Conservation (phyloP, 2,113 vertebrate species). For the Erinaceus europaeus region DNA sequence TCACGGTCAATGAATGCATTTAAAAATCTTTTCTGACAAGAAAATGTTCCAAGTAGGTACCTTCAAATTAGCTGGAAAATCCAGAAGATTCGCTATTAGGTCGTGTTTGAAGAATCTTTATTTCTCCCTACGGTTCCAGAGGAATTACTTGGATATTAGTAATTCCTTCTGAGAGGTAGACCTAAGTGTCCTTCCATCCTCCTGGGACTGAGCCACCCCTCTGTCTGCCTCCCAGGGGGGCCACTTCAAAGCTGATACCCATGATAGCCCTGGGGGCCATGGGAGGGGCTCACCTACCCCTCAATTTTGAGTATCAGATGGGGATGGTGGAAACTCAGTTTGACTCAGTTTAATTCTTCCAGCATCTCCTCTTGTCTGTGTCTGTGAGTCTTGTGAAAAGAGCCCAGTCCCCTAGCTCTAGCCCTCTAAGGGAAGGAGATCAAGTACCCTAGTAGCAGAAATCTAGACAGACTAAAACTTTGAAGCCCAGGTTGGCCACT, state of each 20-base stretch:
- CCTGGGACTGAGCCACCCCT: constrained; percentile 6
- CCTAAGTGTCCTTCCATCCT: constrained; percentile 35
- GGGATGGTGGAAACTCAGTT: neutral
- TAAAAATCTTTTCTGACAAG: constrained; percentile 79
- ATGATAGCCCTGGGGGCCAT: neutral
- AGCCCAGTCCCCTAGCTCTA: neutral
- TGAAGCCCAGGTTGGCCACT: neutral
- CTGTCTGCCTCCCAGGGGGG: neutral
- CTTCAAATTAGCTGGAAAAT: constrained; percentile 79
- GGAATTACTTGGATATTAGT: constrained; percentile 70
- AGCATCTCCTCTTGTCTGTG: neutral
- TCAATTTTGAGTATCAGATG: constrained; percentile 7
- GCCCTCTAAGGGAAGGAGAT: neutral
- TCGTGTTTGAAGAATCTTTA: constrained; percentile 61
- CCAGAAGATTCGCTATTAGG: constrained; percentile 75
- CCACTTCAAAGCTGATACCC: neutral
- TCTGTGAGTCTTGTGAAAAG: neutral
- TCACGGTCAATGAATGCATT: constrained; percentile 77
- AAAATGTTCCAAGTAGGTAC: constrained; percentile 78
- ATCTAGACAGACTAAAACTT: neutral
- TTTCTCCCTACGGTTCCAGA: constrained; percentile 52
- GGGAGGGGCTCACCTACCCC: neutral
- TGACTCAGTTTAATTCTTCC: neutral
- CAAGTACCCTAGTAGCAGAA: no score
- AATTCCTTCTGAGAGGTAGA: constrained; percentile 64